A percentile compares a stretch with the other conserved stretches of the same genome.
Evolutionary conservation across 2,888 invertebrate genomes (phyloP).

Genomic region (Trimorus sp.): DNA sequence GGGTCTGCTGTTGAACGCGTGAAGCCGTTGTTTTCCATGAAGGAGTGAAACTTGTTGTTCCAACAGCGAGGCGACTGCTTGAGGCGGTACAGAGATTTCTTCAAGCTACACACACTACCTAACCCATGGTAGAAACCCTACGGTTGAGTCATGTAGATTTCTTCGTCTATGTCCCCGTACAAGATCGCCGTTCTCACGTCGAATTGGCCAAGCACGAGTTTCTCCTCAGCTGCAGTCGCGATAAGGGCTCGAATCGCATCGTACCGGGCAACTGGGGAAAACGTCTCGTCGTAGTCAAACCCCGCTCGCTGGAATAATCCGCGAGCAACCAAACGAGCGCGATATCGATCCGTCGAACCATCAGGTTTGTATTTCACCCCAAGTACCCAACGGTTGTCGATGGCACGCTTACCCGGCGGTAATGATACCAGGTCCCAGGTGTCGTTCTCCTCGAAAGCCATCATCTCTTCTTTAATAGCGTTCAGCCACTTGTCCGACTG

Average conservation of each 20-base stretch:
- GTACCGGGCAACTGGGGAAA: slow-evolving; percentile 59
- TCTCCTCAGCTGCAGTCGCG: slow-evolving; percentile 54
- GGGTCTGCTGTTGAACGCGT: slow-evolving; percentile 63
- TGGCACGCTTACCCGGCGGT: slow-evolving; percentile 51
- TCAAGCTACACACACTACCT: slow-evolving; percentile 67
- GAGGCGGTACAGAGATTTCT: slow-evolving; percentile 70
- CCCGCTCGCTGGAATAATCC: slow-evolving; percentile 54
- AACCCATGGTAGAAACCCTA: slow-evolving; percentile 68
- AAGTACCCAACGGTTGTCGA: slow-evolving; percentile 66
- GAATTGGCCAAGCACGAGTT: slow-evolving; percentile 58
- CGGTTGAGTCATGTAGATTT: slow-evolving; percentile 72
- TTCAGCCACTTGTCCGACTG: slow-evolving; percentile 36
- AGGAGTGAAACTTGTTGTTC: slow-evolving; percentile 62
- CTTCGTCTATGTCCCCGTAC: slow-evolving; percentile 53
- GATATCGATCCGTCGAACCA: slow-evolving; percentile 60
- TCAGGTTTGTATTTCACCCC: slow-evolving; percentile 59
- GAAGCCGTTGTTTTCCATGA: slow-evolving; percentile 61
- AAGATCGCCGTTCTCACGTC: slow-evolving; percentile 64
- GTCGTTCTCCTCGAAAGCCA: slow-evolving; percentile 37
- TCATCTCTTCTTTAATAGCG: slow-evolving; percentile 44
- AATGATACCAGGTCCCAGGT: slow-evolving; percentile 57
- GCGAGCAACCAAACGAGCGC: slow-evolving; percentile 50
- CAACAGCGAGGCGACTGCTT: slow-evolving; percentile 63
- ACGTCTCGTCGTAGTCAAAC: slow-evolving; percentile 65
- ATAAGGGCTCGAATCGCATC: slow-evolving; percentile 54